phyloP scores from a whole-genome alignment of 2,888 invertebrate genomes.

The Limnephilus auricula region DNA sequence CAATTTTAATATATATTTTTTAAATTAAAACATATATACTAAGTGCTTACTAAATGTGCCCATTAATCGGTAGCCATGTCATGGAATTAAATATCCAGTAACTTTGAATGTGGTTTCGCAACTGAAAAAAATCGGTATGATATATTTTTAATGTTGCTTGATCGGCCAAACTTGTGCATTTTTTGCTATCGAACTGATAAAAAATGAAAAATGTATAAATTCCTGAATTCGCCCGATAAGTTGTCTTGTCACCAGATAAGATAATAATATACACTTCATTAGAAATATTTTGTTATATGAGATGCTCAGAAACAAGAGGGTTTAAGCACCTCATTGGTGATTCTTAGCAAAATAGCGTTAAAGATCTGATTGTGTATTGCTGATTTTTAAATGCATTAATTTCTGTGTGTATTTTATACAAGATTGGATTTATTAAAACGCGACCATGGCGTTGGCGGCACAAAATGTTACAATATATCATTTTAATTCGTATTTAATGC shows the following conservation, averaged over 20 bases:
- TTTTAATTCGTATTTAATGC: no score
- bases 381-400: neutral
- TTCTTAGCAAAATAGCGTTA: neutral
- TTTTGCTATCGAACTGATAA: slow-evolving; percentile 10
- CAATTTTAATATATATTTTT: no score
- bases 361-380: neutral
- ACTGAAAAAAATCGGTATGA: no score
- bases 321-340: neutral
- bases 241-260: slow-evolving; percentile 14
- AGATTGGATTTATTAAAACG: neutral
- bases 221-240: neutral
- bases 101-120: no score
- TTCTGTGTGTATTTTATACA: neutral
- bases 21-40: no score
- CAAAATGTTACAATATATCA: neutral
- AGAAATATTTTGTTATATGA: neutral
- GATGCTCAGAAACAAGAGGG: neutral
- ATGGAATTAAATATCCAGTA: no score
- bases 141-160: neutral
- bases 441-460: neutral
- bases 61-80: no score
- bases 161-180: neutral
- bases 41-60: no score
- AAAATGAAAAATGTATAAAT: slow-evolving; percentile 6
- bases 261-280: neutral